A percentile compares a stretch with the other conserved stretches of the same genome.
Conservation (phyloP, 2,888 invertebrate genomes). For the Brenthis ino region DNA sequence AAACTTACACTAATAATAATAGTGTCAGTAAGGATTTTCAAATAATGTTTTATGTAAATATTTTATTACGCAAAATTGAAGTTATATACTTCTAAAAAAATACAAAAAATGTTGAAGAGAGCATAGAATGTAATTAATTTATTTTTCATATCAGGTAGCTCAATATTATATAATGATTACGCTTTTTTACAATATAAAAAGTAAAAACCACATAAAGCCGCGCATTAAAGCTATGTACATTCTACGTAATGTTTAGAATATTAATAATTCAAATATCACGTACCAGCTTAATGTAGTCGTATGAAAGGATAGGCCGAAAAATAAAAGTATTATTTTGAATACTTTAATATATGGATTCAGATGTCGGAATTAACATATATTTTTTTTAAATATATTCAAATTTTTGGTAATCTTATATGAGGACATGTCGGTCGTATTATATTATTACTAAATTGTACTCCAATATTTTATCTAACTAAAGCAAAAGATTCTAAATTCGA, state of each 20-base stretch:
- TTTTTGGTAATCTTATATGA: too few species aligned
- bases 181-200: conserved; percentile 9
- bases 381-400: too few species aligned
- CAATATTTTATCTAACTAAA: too few species aligned
- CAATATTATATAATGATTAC: conserved; percentile 4
- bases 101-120: background rate
- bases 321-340: background rate
- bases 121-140: conserved; percentile 2
- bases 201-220: conserved; percentile 9
- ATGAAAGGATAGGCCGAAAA: conserved; percentile 6
- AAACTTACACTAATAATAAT: too few species aligned
- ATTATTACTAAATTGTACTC: too few species aligned
- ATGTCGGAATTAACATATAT: too few species aligned
- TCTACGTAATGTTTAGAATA: conserved; percentile 5
- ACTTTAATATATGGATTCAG: background rate
- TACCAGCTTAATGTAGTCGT: background rate
- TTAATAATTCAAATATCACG: conserved; percentile 10
- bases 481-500: too few species aligned
- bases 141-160: background rate
- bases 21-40: too few species aligned
- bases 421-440: too few species aligned
- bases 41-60: too few species aligned
- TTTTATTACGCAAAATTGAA: too few species aligned
- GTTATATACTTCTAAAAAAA: background rate
- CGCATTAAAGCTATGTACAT: conserved; percentile 2